Evolutionary conservation across 1,140 invertebrate genomes (phyloP), one percentile per base, ranked within the genome.

Genomic region (Neotoxoptera formosana): DNA sequence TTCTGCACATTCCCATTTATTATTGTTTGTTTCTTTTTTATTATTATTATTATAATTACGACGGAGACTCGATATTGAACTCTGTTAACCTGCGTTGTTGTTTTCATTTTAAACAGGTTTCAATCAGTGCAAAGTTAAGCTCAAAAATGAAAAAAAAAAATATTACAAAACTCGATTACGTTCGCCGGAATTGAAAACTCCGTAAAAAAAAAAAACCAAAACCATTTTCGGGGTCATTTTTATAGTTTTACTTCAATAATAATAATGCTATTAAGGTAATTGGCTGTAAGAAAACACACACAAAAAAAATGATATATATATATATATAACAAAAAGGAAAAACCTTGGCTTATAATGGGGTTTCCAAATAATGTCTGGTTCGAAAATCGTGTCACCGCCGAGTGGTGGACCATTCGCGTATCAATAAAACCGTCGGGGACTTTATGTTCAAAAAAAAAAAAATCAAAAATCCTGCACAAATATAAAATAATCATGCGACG

Each of bases 1-100:
- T 89, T 93, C 93, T 51, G 90, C 91, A 94, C 91, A 91, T 93
- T 93, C 91, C 91, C 91, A 83, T 94, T 91, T 92, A 41, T 93
- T 83, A 51, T 21, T 76, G 30, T 56, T 67, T 25, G 11, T 67
- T 45, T 60, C 11, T 67, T 45, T 67, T 60, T 45, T 53, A 48
- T 87, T 48, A 87, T 48, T 87, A 87, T 21, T 47, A 86, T 86
- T 48, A 87, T n/a, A n/a, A 87, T 36, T 17, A 47, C 41, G 1
- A 87, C 45, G 23, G 48, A 89, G 87, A 89, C 48, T 88, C 87
- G 23, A 88, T n/a, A n/a, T 88, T 51, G n/a, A 53, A 88, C 87
- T 48, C 45, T 53, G 87, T 88, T 34, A 89, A 53, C 87, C 87
- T 36, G 45, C 87, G 34, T n/a, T 25, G 34, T n/a, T 25, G 47